Base-by-base conservation (phyloP, 2,113 vertebrate genomes). In the Oncorhynchus tshawytscha region DNA sequence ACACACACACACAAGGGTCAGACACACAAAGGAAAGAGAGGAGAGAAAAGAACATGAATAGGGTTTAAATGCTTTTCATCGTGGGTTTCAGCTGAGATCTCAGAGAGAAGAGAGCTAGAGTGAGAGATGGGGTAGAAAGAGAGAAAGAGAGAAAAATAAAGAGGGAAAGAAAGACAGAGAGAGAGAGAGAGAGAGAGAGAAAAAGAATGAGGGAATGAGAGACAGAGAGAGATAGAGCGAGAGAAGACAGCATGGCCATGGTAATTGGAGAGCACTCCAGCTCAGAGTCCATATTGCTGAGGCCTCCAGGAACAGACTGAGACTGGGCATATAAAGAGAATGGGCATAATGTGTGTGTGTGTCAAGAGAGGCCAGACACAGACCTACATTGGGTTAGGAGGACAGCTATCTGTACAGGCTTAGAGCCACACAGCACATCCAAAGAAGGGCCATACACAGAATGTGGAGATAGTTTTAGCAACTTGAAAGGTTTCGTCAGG, bases 41-140 rank as follows among this genome's bases (percentile, higher is more conserved):
- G 27, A 70, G 65, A 60, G 24, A 70, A 84, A 81, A 79, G 57
- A 82, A 86, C 82, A 86, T 84, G 82, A 86, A 84, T 88, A 74
- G 27, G 68, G 57, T 60, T 18, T 64, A 27, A 31, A 45, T 5
- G 39, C 27, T 77, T 71, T 74, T 81, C 64, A 74, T 83, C 77
- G 78, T 83, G 79, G 79, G 75, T 77, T 83, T 81, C 76, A 71
- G 60, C 75, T 22, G 29, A 78, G 34, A 66, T 57, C 54, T 57
- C 18, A 57, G 39, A 45, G 39, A 11, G 39, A 9, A 45, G 34
- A 34, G 6, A 34, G 34, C 31, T 6, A 57, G 54, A 57, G 54
- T 20, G 16, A 57, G 54, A 57, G 54, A 57, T 15, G 9, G 9
- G 54, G 20, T 15, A 57, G 54, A 57, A 16, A 20, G 54, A 57